A percentile compares a stretch with the other conserved stretches of the same genome.
These are phyloP conservation scores for Amblyteles armatorius DNA, from an alignment of 2,888 invertebrate genomes.

Conservation along the genomic window DNA sequence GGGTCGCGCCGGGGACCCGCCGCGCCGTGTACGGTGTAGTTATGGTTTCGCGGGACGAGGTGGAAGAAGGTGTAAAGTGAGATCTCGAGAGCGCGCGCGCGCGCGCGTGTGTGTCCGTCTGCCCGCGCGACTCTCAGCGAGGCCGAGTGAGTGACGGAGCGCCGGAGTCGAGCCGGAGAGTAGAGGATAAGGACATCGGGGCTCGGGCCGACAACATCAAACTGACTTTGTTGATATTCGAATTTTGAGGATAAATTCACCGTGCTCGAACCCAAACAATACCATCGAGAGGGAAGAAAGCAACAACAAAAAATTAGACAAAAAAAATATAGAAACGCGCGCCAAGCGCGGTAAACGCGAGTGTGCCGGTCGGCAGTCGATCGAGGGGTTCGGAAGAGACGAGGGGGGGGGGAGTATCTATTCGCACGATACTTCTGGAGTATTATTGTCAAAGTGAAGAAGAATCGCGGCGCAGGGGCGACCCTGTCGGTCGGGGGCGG, in stretches of 20 bases:
- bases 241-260: neutral
- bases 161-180: constrained; percentile 34
- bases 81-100: constrained; percentile 28
- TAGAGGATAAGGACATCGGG: constrained; percentile 5
- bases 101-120: constrained; percentile 26
- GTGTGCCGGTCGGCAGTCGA: neutral
- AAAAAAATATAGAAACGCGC: neutral
- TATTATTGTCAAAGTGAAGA: constrained; percentile 47
- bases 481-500: constrained; percentile 49
- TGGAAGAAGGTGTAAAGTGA: constrained; percentile 65
- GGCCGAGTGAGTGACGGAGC: constrained; percentile 29
- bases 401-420: neutral
- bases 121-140: constrained; percentile 37
- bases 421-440: constrained; percentile 27
- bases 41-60: constrained; percentile 67
- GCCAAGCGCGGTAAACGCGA: neutral
- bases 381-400: neutral
- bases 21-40: constrained; percentile 62
- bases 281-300: neutral
- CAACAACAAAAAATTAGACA: neutral
- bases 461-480: constrained; percentile 53
- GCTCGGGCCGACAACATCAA: constrained; percentile 2
- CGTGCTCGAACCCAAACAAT: too few relatives aligned
- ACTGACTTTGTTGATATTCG: too few relatives aligned
- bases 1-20: constrained; percentile 51